A percentile compares a stretch with the other conserved stretches of the same genome.
Conservation (phyloP, 2,113 vertebrate species). For the Tragelaphus strepsiceros region DNA sequence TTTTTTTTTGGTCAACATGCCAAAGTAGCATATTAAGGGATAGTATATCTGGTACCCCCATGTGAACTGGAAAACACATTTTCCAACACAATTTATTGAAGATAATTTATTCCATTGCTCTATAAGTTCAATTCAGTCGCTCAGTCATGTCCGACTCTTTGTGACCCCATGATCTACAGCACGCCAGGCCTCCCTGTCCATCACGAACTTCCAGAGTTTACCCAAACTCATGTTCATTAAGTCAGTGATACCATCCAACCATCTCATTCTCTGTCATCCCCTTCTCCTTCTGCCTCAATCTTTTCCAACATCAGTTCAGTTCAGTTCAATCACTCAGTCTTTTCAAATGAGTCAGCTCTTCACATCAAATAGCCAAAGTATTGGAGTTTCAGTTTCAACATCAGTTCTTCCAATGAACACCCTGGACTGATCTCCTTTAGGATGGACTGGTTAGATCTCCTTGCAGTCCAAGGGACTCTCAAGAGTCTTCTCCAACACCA, state of each 20-base stretch:
- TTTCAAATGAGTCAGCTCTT: too few species aligned
- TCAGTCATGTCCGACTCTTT: not conserved
- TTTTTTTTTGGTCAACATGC: not conserved
- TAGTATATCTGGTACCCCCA: not conserved
- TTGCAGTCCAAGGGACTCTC: not conserved
- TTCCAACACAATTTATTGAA: not conserved
- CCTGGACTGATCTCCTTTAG: not conserved
- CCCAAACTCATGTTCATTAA: not conserved
- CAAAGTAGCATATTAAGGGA: not conserved
- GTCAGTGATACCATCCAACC: not conserved
- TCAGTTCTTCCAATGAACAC: not conserved
- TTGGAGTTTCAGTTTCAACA: not conserved
- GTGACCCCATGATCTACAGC: accelerated
- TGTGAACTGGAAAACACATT: not conserved
- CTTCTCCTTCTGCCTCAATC: not conserved
- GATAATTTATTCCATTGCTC: not conserved
- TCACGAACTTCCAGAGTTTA: not conserved
- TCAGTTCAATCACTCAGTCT: too few species aligned
- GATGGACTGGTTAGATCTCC: not conserved
- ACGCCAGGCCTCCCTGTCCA: not conserved
- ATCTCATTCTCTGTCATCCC: not conserved
- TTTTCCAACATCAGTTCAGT: not conserved
- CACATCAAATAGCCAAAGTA: not conserved
- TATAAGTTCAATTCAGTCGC: not conserved
- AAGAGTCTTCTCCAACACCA: not conserved